Conservation (phyloP, 2,113 vertebrate species). For the Garra rufa region DNA sequence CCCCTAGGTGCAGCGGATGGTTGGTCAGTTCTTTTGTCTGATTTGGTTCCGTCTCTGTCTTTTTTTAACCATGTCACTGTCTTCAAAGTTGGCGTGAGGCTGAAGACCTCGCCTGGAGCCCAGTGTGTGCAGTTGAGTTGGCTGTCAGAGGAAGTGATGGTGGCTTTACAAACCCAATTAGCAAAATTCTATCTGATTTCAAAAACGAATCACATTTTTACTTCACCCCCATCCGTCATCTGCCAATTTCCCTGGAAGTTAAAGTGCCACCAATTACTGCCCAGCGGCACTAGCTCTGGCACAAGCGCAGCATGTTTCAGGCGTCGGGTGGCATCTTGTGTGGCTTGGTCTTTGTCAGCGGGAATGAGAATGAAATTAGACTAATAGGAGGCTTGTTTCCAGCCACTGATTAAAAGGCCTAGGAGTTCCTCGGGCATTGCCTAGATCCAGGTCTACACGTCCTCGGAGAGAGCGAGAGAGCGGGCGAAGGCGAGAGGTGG, state of each 20-base stretch:
- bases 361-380: constrained; percentile 94
- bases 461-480: constrained; percentile 69
- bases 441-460: constrained; percentile 82
- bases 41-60: constrained; percentile 61
- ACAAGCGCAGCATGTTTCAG: constrained; percentile 84
- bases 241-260: constrained; percentile 87
- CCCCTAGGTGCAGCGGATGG: constrained; percentile 53
- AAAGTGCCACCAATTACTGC: constrained; percentile 90
- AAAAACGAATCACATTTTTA: constrained; percentile 81
- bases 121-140: constrained; percentile 68
- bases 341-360: constrained; percentile 78
- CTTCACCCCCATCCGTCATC: constrained; percentile 85
- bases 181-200: constrained; percentile 79
- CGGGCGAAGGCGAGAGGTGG: constrained; percentile 67
- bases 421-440: constrained; percentile 88
- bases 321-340: constrained; percentile 91
- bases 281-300: constrained; percentile 79
- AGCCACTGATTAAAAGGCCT: constrained; percentile 93
- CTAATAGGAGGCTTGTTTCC: constrained; percentile 89
- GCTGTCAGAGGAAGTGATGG: constrained; percentile 71
- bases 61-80: constrained; percentile 59
- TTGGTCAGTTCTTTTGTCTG: constrained; percentile 50
- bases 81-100: constrained; percentile 70
- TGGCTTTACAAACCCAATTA: constrained; percentile 77
- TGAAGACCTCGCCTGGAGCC: constrained; percentile 70